A percentile compares a stretch with the other conserved stretches of the same genome.
Evolutionary conservation across 2,113 vertebrate species (phyloP).

Genomic region (Sturnus vulgaris): DNA sequence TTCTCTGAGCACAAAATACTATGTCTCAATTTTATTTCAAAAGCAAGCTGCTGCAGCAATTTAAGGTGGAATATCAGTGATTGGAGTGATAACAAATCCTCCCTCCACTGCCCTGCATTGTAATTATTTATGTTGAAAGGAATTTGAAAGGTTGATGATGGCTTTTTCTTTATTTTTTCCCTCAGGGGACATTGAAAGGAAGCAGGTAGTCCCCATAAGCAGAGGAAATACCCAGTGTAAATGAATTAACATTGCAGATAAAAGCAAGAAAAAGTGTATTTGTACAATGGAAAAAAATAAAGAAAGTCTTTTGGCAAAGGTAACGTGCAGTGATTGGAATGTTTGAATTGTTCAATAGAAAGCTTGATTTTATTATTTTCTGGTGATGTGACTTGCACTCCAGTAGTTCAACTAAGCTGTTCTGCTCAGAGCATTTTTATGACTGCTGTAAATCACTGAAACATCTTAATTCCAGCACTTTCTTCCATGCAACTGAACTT

Average conservation of each 20-base stretch:
- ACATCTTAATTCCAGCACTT: not conserved
- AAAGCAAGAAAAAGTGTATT: not conserved
- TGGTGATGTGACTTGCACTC: not conserved
- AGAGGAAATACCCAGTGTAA: conserved; percentile 12
- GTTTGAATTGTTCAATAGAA: not conserved
- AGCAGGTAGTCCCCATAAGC: conserved; percentile 8
- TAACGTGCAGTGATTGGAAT: not conserved
- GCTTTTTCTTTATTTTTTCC: not conserved
- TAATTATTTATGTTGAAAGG: not conserved
- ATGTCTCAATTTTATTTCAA: not conserved
- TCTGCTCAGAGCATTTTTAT: not conserved
- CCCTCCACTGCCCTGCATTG: not conserved
- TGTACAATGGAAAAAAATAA: conserved; percentile 3
- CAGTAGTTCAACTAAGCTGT: not conserved
- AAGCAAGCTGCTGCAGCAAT: not conserved
- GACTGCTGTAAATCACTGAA: not conserved
- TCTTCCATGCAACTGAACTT: not conserved
- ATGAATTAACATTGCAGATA: not conserved
- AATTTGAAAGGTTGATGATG: not conserved
- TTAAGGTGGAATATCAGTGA: not conserved
- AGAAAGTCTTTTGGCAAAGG: conserved; percentile 39
- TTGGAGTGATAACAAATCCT: not conserved
- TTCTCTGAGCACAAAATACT: not conserved
- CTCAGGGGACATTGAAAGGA: conserved; percentile 36
- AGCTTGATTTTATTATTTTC: not conserved